Conservation (phyloP, 35 echinoderm and acorn worm species). For the Anneissia japonica region DNA sequence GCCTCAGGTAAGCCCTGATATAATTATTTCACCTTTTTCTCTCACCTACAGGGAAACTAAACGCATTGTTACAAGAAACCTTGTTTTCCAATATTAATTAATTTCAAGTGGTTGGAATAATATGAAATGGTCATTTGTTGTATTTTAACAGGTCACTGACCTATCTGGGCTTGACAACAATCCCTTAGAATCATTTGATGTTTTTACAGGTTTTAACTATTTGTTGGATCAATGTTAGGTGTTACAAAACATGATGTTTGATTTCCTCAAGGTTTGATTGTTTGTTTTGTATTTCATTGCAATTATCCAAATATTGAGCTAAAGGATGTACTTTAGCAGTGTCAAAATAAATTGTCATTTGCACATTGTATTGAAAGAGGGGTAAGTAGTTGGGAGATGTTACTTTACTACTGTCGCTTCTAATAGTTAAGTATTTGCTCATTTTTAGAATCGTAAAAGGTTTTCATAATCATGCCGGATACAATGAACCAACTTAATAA, state of each 20-base stretch:
- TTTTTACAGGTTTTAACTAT: not conserved
- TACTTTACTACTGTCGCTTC: too few species aligned
- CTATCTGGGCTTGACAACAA: not conserved
- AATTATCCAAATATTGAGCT: too few species aligned
- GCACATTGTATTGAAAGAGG: too few species aligned
- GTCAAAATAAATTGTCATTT: too few species aligned
- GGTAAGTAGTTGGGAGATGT: too few species aligned
- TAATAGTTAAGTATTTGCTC: too few species aligned
- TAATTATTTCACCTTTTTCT: not conserved
- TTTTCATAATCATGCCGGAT: too few species aligned
- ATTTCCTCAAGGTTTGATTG: not conserved
- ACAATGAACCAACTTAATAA: too few species aligned
- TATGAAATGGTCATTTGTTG: not conserved
- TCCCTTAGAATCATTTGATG: not conserved
- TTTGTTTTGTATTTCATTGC: not conserved
- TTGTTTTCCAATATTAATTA: not conserved
- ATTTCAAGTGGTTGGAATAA: not conserved
- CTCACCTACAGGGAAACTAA: not conserved
- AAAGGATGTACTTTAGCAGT: too few species aligned
- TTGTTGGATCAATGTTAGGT: not conserved
- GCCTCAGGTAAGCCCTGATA: not conserved
- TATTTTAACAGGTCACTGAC: not conserved
- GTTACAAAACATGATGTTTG: not conserved
- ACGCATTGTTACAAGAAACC: not conserved
- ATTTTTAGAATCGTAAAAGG: too few species aligned